phyloP scores from a whole-genome alignment of 2,888 invertebrate genomes.

The Orthosia gracilis region DNA sequence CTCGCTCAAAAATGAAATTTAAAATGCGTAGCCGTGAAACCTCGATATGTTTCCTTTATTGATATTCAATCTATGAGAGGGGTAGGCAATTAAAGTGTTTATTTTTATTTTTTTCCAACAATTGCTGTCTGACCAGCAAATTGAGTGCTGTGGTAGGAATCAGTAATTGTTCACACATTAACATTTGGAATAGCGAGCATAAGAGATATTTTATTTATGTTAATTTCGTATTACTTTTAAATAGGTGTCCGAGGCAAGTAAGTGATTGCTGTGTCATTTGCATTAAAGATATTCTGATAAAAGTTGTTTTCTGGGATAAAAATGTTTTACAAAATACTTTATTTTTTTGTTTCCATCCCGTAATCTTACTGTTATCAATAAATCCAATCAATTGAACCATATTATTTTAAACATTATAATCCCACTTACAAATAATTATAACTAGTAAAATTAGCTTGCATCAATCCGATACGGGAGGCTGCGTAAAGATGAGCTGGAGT shows the following conservation, averaged over 20 bases:
- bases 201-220: constrained; percentile 50
- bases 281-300: constrained; percentile 14
- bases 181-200: too few species aligned
- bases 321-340: too few species aligned
- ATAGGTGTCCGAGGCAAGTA: constrained; percentile 27
- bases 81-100: too few species aligned
- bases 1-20: too few species aligned
- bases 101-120: constrained; percentile 51
- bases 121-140: too few species aligned
- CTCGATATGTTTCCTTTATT: too few species aligned
- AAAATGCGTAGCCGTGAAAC: too few species aligned
- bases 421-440: constrained; percentile 22
- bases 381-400: constrained; percentile 32
- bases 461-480: constrained; percentile 48
- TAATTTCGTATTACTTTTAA: constrained; percentile 29
- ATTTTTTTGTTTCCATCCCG: background rate
- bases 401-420: constrained; percentile 27
- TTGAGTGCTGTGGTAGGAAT: too few species aligned
- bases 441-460: constrained; percentile 38
- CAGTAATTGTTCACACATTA: too few species aligned
- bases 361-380: background rate
- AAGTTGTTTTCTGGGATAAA: too few species aligned
- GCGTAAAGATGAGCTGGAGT: constrained; percentile 59
- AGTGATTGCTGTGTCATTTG: constrained; percentile 20
- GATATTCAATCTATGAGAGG: too few species aligned